These are phyloP conservation scores for Cyprinus carpio DNA, from an alignment of 2,113 vertebrate species.

Conservation along the genomic window DNA sequence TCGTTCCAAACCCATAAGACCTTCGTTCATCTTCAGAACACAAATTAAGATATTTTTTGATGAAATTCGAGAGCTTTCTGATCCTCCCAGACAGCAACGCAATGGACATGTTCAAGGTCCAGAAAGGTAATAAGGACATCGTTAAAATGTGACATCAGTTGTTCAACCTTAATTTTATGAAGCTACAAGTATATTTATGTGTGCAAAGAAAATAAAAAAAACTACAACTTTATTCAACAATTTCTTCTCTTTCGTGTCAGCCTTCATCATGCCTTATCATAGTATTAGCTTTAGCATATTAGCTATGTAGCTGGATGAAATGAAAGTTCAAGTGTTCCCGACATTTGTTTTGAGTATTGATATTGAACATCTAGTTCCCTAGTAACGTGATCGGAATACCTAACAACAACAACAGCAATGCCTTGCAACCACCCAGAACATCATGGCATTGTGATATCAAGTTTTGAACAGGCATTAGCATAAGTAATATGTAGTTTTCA, in stretches of 20 bases:
- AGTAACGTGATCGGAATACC: too few relatives aligned
- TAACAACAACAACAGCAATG: too few relatives aligned
- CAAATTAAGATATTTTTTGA: not conserved
- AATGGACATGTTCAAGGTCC: not conserved
- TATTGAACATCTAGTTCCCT: too few relatives aligned
- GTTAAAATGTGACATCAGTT: not conserved
- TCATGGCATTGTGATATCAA: too few relatives aligned
- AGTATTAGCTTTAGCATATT: not conserved
- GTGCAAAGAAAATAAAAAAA: too few relatives aligned
- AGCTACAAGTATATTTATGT: too few relatives aligned
- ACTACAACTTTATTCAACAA: too few relatives aligned
- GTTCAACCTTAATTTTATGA: too few relatives aligned
- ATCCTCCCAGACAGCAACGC: not conserved
- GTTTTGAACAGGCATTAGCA: too few relatives aligned
- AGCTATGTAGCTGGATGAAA: not conserved
- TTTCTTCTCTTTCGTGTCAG: not conserved
- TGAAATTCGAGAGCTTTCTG: not conserved
- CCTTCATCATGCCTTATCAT: not conserved
- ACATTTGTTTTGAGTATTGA: too few relatives aligned
- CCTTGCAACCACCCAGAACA: too few relatives aligned
- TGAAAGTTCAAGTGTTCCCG: not conserved
- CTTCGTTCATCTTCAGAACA: not conserved
- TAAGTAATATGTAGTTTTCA: too few relatives aligned
- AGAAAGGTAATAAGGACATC: not conserved
- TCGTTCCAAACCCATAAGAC: not conserved